phyloP scores from a whole-genome alignment of 2,113 vertebrate species.

The Sciurus niger region DNA sequence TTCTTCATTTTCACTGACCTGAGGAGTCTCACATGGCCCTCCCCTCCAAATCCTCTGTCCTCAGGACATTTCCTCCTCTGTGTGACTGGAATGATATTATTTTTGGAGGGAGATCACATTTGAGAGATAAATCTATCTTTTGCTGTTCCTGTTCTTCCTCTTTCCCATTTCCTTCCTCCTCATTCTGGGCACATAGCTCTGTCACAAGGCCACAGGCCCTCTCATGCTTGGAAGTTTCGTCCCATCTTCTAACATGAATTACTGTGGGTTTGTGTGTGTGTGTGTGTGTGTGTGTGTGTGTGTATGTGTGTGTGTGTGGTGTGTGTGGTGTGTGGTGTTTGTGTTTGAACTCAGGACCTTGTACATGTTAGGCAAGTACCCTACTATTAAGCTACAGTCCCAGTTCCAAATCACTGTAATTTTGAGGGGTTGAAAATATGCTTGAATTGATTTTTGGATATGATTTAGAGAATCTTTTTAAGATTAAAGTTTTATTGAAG shows the following conservation, averaged over 20 bases:
- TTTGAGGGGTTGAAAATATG: neutral
- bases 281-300: too few relatives aligned
- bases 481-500: neutral
- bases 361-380: neutral
- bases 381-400: neutral
- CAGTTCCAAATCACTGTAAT: neutral
- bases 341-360: neutral
- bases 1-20: too few relatives aligned
- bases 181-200: neutral
- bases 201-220: neutral
- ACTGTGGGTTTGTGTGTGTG: neutral
- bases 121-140: neutral
- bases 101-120: too few relatives aligned
- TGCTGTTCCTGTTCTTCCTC: neutral
- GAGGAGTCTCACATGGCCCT: too few relatives aligned
- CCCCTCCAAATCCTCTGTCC: too few relatives aligned
- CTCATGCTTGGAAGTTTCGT: neutral
- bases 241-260: neutral
- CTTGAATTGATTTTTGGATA: neutral
- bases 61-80: neutral
- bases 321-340: too few relatives aligned
- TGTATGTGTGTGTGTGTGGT: too few relatives aligned
- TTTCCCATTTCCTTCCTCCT: neutral
- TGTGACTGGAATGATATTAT: too few relatives aligned
- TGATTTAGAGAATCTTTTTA: neutral